A percentile compares a stretch with the other conserved stretches of the same genome.
Conservation (phyloP, 2,888 invertebrate species). For the Diaprepes abbreviatus region DNA sequence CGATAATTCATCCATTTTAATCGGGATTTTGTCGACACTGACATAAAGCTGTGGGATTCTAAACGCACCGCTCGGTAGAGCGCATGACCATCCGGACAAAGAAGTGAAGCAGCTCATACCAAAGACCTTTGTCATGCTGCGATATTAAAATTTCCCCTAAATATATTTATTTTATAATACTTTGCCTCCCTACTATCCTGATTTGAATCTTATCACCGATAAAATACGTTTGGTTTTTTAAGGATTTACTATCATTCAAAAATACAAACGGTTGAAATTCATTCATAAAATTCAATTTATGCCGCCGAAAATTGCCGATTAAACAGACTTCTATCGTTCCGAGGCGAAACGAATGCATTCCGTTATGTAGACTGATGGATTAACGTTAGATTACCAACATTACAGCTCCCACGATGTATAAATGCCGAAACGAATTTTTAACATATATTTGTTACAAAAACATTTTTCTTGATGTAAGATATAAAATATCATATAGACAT, state of each 20-base stretch:
- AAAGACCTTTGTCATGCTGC: conserved; percentile 14
- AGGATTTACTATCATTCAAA: background rate
- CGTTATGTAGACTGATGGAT: too few species aligned
- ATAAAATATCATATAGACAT: too few species aligned
- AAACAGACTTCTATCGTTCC: too few species aligned
- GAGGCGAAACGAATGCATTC: too few species aligned
- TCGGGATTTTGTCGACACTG: conserved; percentile 29
- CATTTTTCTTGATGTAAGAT: too few species aligned
- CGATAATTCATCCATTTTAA: conserved; percentile 40
- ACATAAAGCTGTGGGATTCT: conserved; percentile 22
- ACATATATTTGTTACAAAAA: too few species aligned
- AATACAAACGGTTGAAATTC: too few species aligned
- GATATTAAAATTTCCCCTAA: background rate
- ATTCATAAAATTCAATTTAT: too few species aligned
- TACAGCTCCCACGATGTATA: too few species aligned
- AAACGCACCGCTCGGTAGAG: conserved; percentile 4
- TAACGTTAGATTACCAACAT: too few species aligned
- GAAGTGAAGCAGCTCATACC: conserved; percentile 22
- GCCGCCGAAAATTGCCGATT: too few species aligned
- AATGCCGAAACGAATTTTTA: too few species aligned
- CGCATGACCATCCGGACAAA: conserved; percentile 30
- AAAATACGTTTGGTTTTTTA: background rate
- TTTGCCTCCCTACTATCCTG: background rate
- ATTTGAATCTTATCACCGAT: background rate
- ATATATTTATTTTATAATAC: background rate